Conservation (phyloP, 37 sponge, comb jelly and placozoan genomes). For the Halisarca cf. caerulea region DNA sequence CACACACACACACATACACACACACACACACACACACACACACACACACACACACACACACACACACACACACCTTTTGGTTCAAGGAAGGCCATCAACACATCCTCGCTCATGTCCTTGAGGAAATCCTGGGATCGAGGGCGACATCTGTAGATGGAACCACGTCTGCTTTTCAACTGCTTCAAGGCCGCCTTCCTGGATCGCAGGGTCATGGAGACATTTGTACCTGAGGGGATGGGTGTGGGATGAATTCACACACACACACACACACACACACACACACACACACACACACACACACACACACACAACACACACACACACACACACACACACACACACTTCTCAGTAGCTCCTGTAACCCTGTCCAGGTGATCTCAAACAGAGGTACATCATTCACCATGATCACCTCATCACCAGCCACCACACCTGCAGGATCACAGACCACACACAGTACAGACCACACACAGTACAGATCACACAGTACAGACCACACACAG, state of each 20-base stretch:
- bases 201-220: background rate
- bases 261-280: no score
- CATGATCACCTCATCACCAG: conserved; percentile 47
- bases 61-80: conserved; percentile 6
- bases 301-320: background rate
- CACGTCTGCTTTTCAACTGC: background rate
- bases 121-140: conserved; percentile 19
- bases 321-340: background rate
- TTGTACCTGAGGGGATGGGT: background rate
- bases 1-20: no score
- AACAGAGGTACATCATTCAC: conserved; percentile 44
- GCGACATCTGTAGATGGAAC: background rate
- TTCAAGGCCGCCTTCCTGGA: background rate
- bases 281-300: no score
- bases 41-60: conserved; percentile 7
- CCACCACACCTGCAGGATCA: conserved; percentile 29
- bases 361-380: conserved; percentile 40
- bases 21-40: no score
- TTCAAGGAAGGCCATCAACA: conserved; percentile 9
- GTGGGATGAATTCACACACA: no score
- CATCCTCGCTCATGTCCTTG: conserved; percentile 29
- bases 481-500: no score
- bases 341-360: conserved; percentile 22
- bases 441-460: background rate
- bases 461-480: background rate